These are phyloP conservation scores for Crocodylus rhombifer DNA, from an alignment of 2,797 vertebrate genomes.

Conservation along the genomic window DNA sequence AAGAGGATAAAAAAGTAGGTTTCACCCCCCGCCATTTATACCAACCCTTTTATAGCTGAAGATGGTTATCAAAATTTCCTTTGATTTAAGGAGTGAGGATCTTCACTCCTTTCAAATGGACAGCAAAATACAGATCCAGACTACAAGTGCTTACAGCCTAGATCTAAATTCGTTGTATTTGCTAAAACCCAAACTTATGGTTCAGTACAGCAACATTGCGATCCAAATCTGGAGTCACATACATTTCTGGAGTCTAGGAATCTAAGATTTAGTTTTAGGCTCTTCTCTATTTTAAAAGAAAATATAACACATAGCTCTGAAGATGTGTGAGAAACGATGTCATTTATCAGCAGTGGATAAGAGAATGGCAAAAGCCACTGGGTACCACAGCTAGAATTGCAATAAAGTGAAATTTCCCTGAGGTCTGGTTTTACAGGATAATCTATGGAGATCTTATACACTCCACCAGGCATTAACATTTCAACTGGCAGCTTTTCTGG, in stretches of 20 bases:
- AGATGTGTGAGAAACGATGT: neutral
- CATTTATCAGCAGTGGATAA: neutral
- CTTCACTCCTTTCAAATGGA: neutral
- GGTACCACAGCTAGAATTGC: neutral
- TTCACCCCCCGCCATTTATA: no score
- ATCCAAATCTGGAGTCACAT: neutral
- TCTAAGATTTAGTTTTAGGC: neutral
- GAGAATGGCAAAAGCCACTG: neutral
- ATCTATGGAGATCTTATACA: neutral
- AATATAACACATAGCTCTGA: neutral
- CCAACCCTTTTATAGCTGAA: no score
- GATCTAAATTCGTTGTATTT: neutral
- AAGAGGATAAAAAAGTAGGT: no score
- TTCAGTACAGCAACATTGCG: neutral
- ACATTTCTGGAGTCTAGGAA: neutral
- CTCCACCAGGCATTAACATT: neutral
- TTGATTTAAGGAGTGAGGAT: neutral
- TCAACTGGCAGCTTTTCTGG: neutral
- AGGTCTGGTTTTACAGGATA: neutral
- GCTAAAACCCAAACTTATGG: no score
- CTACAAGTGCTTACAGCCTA: neutral
- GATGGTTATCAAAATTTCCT: no score
- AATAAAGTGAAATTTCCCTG: neutral
- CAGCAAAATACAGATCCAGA: neutral
- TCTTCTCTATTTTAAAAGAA: neutral